A percentile compares a stretch with the other conserved stretches of the same genome.
phyloP scores from a whole-genome alignment of 2,888 invertebrate genomes.

The Habroteleia sp. region DNA sequence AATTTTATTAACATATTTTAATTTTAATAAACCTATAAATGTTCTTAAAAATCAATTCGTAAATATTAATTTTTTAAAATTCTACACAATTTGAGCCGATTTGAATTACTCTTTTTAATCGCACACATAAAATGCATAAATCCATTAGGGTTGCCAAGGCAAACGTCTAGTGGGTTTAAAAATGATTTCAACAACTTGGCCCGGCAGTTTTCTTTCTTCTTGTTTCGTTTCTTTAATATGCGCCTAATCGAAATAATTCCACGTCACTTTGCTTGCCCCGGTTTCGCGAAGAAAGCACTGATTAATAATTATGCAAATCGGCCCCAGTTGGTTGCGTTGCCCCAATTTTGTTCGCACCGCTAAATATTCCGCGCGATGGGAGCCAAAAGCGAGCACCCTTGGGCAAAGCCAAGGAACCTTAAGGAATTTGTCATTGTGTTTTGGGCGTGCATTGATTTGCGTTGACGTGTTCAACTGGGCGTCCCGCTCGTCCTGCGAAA shows the following conservation, averaged over 20 bases:
- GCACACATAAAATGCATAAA: too few relatives aligned
- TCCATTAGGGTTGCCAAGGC: too few relatives aligned
- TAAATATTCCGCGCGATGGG: constrained; percentile 52
- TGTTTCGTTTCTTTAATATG: not conserved
- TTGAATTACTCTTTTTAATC: too few relatives aligned
- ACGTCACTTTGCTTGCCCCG: constrained; percentile 5
- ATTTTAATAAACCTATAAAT: too few relatives aligned
- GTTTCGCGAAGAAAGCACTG: constrained; percentile 32
- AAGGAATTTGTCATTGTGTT: constrained; percentile 64
- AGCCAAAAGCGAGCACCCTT: constrained; percentile 46
- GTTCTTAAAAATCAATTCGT: too few relatives aligned
- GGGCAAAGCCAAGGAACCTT: constrained; percentile 29
- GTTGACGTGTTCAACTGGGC: constrained; percentile 69
- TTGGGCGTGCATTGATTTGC: constrained; percentile 65
- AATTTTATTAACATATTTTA: too few relatives aligned
- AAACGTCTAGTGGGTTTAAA: too few relatives aligned
- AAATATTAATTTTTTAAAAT: too few relatives aligned
- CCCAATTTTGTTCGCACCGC: constrained; percentile 61
- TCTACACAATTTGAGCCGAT: too few relatives aligned
- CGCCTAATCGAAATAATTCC: constrained; percentile 19
- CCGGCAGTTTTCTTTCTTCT: too few relatives aligned
- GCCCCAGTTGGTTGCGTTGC: constrained; percentile 36
- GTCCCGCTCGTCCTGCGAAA: constrained; percentile 51
- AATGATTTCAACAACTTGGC: too few relatives aligned
- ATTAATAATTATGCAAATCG: constrained; percentile 63